Evolutionary conservation across 1,140 invertebrate genomes (phyloP), one percentile per base, ranked within the genome.

Genomic region (Colletes gigas): DNA sequence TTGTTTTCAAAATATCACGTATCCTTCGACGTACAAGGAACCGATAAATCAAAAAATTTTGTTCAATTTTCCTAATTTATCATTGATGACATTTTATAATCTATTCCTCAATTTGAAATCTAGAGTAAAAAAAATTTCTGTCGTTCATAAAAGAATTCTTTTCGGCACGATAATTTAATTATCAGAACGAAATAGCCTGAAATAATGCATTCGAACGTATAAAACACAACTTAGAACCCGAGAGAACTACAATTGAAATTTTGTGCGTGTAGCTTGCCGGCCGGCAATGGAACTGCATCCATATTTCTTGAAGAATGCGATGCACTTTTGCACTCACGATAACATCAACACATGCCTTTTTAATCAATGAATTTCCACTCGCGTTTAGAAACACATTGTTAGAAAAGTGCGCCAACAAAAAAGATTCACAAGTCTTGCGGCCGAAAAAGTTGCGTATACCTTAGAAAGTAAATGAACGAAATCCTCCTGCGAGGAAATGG

Each of bases 401-500:
- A 74, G 19, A 4, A 6, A 54, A 19, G 19, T 19, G 12, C n/a
- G 21, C 9, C 30, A 9, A 52, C 14, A 0, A 12, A 39, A 17
- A 55, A 66, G 9, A 14, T 47, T 19, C 10, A 19, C 39, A 15
- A 47, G 39, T 30, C 12, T 57, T 30, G 12, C 19, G 41, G 8
- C 8, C 7, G 39, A 50, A 54, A 70, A 68, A 65, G 19, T 68
- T 44, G 52, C 21, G 68, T 70, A 86, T 91, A 91, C 90, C 90
- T 91, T 84, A 83, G 70, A 85, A 87, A 88, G 85, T 89, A 86
- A 87, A 87, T 78, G 87, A 84, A 88, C 85, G 73, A 83, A 84
- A 85, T 85, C 89, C 88, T 80, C 89, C 86, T 78, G 86, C 87
- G 91, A 92, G 91, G 91, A 95, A 96, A 96, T 96, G 95, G 95